Base-by-base conservation (phyloP, 1,140 invertebrate genomes). In the Euschistus heros region DNA sequence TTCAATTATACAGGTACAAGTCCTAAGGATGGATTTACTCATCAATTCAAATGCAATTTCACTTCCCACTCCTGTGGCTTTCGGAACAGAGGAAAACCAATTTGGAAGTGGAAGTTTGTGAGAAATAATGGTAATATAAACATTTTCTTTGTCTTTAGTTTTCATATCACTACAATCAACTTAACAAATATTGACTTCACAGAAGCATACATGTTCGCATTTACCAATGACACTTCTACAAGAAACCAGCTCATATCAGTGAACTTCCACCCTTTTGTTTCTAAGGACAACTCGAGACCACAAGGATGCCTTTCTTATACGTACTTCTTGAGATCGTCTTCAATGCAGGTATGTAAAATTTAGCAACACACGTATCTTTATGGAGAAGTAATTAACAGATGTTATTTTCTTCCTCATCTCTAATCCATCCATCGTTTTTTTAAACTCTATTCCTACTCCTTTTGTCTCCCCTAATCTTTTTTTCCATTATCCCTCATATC, bases 1-100 rank as follows among this genome's bases (percentile, higher is more conserved):
- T 50, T 50, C 22, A 6, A 2, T 50, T 50, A 3, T 50, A 8
- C n/a, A 50, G 47, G 47, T 20, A 20, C 47, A 0, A 50, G n/a
- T 5, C n/a, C 22, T 14, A 50, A 50, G 37, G 6, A 37, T 18
- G 68, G 67, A 8, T 72, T 72, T 62, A 71, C 72, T 8, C 69
- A 69, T 55, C 68, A 73, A 46, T 63, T 70, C 17, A 30, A 52
- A 14, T 73, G 72, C 62, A 60, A 66, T 26, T 73, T 73, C 63
- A 68, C 72, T 37, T 10, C 65, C 3, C 62, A 73, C 60, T 66
- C 67, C 20, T 73, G 72, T 57, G 72, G 72, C 18, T 73, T 72
- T 54, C 68, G 70, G 57, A 72, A 72, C 62, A 69, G 68, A 44
- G 69, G 69, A 14, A 66, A 65, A 26, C 52, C 71, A 6, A 67